Percentiles rank a stretch among this genome's conserved stretches.
Conservation (phyloP, 2,888 invertebrate species). For the Coleophora deauratella region DNA sequence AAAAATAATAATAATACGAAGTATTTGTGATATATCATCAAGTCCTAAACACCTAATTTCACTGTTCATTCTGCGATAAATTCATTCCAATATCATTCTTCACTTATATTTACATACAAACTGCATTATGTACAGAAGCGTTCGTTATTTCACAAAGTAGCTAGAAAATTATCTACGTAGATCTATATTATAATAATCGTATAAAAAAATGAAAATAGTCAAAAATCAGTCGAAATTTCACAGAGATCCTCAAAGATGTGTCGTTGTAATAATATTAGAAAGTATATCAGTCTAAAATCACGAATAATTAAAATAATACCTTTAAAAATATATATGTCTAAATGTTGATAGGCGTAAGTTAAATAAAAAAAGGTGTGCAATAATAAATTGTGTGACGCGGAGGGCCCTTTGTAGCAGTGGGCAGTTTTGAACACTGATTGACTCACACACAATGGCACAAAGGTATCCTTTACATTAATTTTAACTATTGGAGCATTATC, state of each 20-base stretch:
- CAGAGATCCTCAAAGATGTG: constrained; percentile 37
- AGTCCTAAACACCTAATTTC: too few species aligned
- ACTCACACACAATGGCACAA: too few species aligned
- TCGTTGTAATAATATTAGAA: constrained; percentile 24
- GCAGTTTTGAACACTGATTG: too few species aligned
- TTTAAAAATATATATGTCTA: background rate
- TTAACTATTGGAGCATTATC: too few species aligned
- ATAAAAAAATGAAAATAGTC: constrained; percentile 4
- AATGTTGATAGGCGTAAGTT: background rate
- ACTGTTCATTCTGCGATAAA: too few species aligned
- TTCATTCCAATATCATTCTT: too few species aligned
- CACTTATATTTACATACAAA: constrained; percentile 33
- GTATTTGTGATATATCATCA: too few species aligned
- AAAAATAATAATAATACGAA: too few species aligned
- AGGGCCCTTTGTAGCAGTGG: too few species aligned
- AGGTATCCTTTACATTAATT: too few species aligned
- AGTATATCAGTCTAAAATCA: background rate
- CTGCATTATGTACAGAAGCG: constrained; percentile 25
- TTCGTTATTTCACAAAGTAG: constrained; percentile 18
- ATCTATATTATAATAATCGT: background rate
- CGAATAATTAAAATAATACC: background rate
- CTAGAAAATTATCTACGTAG: constrained; percentile 17
- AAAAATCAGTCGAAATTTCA: constrained; percentile 56
- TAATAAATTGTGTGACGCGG: too few species aligned
- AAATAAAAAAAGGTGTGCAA: too few species aligned